phyloP scores from a whole-genome alignment of 2,113 vertebrate species.

The Corythoichthys haematopterus region DNA sequence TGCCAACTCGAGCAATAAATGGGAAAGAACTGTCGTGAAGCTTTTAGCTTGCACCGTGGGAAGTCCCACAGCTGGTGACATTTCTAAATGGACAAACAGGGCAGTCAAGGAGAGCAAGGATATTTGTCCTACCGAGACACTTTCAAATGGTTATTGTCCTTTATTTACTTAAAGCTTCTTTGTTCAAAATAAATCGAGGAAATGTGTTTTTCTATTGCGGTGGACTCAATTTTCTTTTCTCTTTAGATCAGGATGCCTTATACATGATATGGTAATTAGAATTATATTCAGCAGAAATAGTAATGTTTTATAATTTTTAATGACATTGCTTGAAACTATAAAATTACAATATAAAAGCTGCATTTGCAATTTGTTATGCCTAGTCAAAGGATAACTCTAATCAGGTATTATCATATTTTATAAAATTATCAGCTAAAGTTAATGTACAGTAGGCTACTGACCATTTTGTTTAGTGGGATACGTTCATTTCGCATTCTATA shows the following conservation, averaged over 20 bases:
- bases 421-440: neutral
- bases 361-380: neutral
- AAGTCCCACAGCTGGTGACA: conserved; percentile 55
- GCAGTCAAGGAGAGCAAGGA: conserved; percentile 35
- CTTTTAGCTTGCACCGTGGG: conserved; percentile 54
- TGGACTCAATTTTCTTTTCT: no score
- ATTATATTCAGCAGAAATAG: neutral
- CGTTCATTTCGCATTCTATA: neutral
- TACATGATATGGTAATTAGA: conserved; percentile 3
- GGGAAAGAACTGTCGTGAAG: conserved; percentile 41
- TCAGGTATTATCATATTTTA: neutral
- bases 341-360: no score
- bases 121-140: conserved; percentile 36
- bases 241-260: no score
- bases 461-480: neutral
- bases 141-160: conserved; percentile 28
- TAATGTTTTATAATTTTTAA: neutral
- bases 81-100: conserved; percentile 59
- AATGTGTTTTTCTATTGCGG: neutral
- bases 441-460: neutral
- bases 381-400: neutral
- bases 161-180: conserved; percentile 22
- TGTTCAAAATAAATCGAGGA: conserved; percentile 1
- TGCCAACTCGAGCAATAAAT: conserved; percentile 52
- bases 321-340: neutral